Evolutionary conservation across 64 coral and sea anemone species (phyloP), one percentile per base, ranked within the genome.

Genomic region (Stichodactyla helianthus): DNA sequence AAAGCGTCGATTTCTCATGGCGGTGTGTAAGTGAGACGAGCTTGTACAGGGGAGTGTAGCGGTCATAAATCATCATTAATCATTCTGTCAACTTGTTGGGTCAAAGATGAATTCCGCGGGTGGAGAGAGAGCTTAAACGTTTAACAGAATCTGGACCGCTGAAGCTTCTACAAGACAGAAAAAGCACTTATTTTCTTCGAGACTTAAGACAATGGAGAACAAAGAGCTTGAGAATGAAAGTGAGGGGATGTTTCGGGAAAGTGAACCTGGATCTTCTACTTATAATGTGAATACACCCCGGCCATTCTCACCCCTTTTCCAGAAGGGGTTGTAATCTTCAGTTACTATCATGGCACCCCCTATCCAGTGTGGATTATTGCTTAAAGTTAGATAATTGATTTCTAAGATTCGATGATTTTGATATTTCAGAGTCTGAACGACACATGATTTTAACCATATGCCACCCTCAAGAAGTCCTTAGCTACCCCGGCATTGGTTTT

Each of bases 21-120:
- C 8, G 68, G 11, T 23, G n/a, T 74, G 68, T 27, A 74, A 74
- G 68, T 31, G 68, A 74, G 68, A 74, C 68, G 68, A 74, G 10
- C 23, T 74, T 74, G 68, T 74, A 5, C 68, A 31, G 31, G 68
- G 68, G 68, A 74, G 68, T 74, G 68, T 74, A 74, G 68, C 68
- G 68, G 25, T 74, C 68, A 74, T 74, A 27, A 74, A 74, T 74
- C 68, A 74, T 74, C 68, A 74, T 74, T 74, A 74, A 74, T 74
- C 68, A 31, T 74, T 31, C n/a, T 74, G 68, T 74, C 68, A 74
- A 74, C 26, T 14, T 74, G 25, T 65, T 74, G 25, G 68, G 68
- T 74, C 68, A 74, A 74, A 74, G 68, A 74, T 74, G 68, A 74
- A 74, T 74, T 74, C 68, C 26, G 25, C n/a, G 22, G 25, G 68